These are phyloP conservation scores for Halocynthia roretzi DNA, from an alignment of 23 tunicate genomes.

Conservation along the genomic window DNA sequence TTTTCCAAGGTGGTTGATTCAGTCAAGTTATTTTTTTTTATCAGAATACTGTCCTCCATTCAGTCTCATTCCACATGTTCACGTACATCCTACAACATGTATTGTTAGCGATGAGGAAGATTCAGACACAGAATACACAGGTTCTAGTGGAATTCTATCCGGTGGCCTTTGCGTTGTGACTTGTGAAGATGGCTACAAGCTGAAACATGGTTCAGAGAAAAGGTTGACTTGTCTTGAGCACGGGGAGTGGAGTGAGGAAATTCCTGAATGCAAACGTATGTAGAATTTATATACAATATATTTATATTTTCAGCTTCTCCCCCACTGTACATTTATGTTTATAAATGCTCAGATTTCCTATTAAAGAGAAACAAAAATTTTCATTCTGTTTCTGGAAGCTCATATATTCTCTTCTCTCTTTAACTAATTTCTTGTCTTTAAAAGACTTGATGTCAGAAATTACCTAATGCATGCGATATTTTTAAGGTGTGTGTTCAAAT, in stretches of 20 bases:
- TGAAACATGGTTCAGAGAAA: conserved; percentile 17
- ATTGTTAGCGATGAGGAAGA: conserved; percentile 5
- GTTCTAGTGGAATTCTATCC: conserved; percentile 20
- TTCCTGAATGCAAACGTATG: conserved; percentile 55
- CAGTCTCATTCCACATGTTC: conserved; percentile 24
- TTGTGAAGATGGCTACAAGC: conserved; percentile 51
- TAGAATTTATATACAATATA: background rate
- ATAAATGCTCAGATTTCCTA: too few relatives aligned
- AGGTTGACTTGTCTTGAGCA: conserved; percentile 31
- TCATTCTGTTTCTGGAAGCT: too few relatives aligned
- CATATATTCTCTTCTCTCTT: too few relatives aligned
- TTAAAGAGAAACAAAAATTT: too few relatives aligned
- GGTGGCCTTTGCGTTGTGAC: conserved; percentile 33
- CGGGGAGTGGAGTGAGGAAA: conserved; percentile 45
- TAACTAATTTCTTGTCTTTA: too few relatives aligned
- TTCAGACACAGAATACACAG: background rate
- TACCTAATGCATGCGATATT: background rate
- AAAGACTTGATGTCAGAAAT: too few relatives aligned
- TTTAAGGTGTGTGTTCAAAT: conserved; percentile 44
- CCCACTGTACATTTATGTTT: too few relatives aligned
- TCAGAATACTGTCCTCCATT: conserved; percentile 8
- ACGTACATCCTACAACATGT: conserved; percentile 45
- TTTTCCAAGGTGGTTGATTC: background rate
- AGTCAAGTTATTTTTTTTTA: background rate
- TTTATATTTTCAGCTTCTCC: too few relatives aligned